A percentile compares a stretch with the other conserved stretches of the same genome.
These are phyloP conservation scores for western clawed frog (Xenopus tropicalis) DNA, from an alignment of 2,113 vertebrate species.

Conservation along the genomic window DNA sequence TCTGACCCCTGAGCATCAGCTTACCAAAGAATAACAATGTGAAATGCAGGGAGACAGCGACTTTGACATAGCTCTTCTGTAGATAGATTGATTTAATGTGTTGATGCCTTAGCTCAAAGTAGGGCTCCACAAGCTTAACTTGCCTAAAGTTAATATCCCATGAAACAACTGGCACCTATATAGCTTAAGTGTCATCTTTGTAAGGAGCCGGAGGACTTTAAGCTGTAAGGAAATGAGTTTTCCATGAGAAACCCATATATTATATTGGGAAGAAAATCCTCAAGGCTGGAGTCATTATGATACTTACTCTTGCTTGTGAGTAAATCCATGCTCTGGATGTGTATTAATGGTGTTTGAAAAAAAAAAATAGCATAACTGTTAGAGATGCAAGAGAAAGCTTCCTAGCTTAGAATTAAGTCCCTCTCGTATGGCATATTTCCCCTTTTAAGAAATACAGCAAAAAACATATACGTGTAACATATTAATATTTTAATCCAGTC, in stretches of 20 bases:
- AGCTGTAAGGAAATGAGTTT: slow-evolving; percentile 16
- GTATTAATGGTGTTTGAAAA: neutral
- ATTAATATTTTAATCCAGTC: no score
- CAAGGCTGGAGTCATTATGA: neutral
- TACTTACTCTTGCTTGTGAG: slow-evolving; percentile 1
- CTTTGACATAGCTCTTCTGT: slow-evolving; percentile 30
- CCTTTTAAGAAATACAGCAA: no score
- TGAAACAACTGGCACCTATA: slow-evolving; percentile 4
- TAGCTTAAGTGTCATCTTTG: neutral
- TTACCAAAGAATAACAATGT: slow-evolving; percentile 40
- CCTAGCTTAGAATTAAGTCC: no score
- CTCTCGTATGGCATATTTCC: no score
- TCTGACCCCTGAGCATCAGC: slow-evolving; percentile 35
- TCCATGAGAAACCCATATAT: neutral
- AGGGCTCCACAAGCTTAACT: neutral
- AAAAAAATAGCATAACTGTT: no score
- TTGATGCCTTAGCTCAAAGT: slow-evolving; percentile 16
- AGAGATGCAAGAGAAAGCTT: no score
- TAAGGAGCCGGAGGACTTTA: slow-evolving; percentile 36
- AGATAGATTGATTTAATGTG: slow-evolving; percentile 26
- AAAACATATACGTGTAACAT: no score
- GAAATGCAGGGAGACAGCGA: slow-evolving; percentile 35
- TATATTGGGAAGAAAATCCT: neutral
- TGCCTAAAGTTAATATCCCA: slow-evolving; percentile 29
- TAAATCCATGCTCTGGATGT: neutral